These are phyloP conservation scores for Meteorus sp. DNA, from an alignment of 1,140 invertebrate species.

Conservation along the genomic window DNA sequence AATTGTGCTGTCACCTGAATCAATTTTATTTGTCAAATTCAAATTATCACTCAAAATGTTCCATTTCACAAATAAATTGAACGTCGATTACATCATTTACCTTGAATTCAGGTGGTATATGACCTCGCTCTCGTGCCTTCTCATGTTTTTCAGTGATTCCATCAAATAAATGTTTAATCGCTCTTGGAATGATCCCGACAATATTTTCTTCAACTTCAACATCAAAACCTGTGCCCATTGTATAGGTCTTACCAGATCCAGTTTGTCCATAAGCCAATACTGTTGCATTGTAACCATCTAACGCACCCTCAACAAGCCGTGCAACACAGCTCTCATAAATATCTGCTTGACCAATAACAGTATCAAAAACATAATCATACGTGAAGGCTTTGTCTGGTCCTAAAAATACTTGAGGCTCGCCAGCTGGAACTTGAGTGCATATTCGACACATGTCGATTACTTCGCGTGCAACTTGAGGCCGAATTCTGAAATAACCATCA, in stretches of 20 bases:
- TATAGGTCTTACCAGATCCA: constrained; percentile 96
- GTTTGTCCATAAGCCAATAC: constrained; percentile 97
- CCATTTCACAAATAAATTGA: not conserved
- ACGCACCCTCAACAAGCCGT: constrained; percentile 80
- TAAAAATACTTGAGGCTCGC: constrained; percentile 88
- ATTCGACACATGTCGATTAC: constrained; percentile 93
- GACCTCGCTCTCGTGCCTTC: constrained; percentile 62
- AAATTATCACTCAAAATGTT: not conserved
- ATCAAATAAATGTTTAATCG: constrained; percentile 87
- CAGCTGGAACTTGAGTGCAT: constrained; percentile 85
- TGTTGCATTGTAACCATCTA: constrained; percentile 95
- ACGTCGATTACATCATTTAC: constrained; percentile 28
- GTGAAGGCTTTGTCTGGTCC: constrained; percentile 96
- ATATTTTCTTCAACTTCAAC: constrained; percentile 66
- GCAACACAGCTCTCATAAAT: constrained; percentile 89
- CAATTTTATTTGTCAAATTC: not conserved
- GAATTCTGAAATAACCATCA: constrained; percentile 71
- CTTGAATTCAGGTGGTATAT: constrained; percentile 72
- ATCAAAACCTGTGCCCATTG: constrained; percentile 98
- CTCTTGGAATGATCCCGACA: constrained; percentile 90
- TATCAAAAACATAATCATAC: constrained; percentile 95
- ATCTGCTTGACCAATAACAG: constrained; percentile 71
- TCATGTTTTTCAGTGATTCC: constrained; percentile 73
- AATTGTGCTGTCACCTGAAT: constrained; percentile 82
- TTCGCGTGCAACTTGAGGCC: constrained; percentile 90